phyloP scores from a whole-genome alignment of 2,797 vertebrate species.

The Pseudomugil tenellus region DNA sequence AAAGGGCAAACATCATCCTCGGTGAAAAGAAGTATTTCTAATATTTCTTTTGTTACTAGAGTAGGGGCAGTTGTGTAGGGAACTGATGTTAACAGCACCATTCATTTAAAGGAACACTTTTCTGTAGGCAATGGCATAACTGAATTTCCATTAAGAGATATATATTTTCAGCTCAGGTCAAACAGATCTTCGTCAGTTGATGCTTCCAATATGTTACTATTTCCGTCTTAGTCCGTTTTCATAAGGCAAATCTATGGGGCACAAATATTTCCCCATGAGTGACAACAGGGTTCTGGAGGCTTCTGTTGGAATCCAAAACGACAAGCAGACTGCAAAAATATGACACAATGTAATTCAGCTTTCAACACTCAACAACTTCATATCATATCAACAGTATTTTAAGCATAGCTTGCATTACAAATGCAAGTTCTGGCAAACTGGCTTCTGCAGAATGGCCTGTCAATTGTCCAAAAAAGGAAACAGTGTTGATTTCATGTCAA shows the following conservation, averaged over 20 bases:
- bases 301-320: constrained; percentile 20
- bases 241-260: not conserved
- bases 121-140: not conserved
- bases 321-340: constrained; percentile 13
- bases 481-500: constrained; percentile 5
- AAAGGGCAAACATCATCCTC: not conserved
- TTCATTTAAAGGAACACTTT: not conserved
- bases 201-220: not conserved
- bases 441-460: constrained; percentile 29
- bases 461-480: constrained; percentile 11
- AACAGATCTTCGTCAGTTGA: not conserved
- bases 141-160: constrained; percentile 1
- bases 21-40: not conserved
- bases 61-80: not conserved
- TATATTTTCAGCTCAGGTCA: constrained; percentile 5
- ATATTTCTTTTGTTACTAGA: not conserved
- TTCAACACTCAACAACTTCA: constrained; percentile 2
- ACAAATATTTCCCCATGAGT: constrained; percentile 1
- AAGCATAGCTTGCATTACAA: constrained; percentile 24
- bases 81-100: not conserved
- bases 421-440: constrained; percentile 1
- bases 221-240: not conserved
- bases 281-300: constrained; percentile 13
- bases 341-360: constrained; percentile 21
- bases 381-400: constrained; percentile 11